A percentile compares a stretch with the other conserved stretches of the same genome.
These are phyloP conservation scores for Clitarchus hookeri DNA, from an alignment of 2,888 invertebrate genomes.

Conservation along the genomic window DNA sequence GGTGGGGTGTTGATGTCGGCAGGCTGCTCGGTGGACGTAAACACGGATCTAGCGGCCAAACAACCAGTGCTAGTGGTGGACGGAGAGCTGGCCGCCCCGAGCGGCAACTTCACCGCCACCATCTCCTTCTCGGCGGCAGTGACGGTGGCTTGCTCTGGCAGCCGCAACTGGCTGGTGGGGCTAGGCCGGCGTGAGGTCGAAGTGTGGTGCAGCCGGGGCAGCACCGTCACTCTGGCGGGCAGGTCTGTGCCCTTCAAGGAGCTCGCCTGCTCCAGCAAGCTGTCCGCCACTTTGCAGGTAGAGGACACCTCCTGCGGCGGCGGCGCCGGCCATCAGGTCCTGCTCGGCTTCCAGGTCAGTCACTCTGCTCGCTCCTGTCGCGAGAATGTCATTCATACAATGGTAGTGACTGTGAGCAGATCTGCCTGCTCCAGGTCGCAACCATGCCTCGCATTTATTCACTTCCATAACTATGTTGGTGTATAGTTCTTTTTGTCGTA, in stretches of 20 bases:
- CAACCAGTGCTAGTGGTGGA: neutral
- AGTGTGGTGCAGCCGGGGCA: neutral
- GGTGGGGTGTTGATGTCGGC: neutral
- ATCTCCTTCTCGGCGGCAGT: neutral
- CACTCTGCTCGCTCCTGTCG: too few species aligned
- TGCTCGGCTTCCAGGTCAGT: neutral
- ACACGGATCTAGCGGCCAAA: neutral
- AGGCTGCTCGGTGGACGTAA: slow-evolving; percentile 10
- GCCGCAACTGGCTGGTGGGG: neutral
- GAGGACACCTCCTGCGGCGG: neutral
- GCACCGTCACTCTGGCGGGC: neutral
- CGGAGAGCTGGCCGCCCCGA: neutral
- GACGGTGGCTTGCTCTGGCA: neutral
- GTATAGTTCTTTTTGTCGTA: too few species aligned
- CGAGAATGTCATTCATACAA: too few species aligned
- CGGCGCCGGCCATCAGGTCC: neutral
- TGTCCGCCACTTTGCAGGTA: neutral
- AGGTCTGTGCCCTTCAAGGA: neutral
- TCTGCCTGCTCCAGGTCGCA: too few species aligned
- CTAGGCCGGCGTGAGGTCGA: neutral
- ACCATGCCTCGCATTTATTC: too few species aligned
- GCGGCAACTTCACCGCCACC: neutral
- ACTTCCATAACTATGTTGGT: too few species aligned
- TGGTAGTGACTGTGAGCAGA: too few species aligned
- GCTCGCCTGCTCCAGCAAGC: neutral